These are phyloP conservation scores for Ochropacha duplaris DNA, from an alignment of 2,888 invertebrate genomes.

Conservation along the genomic window DNA sequence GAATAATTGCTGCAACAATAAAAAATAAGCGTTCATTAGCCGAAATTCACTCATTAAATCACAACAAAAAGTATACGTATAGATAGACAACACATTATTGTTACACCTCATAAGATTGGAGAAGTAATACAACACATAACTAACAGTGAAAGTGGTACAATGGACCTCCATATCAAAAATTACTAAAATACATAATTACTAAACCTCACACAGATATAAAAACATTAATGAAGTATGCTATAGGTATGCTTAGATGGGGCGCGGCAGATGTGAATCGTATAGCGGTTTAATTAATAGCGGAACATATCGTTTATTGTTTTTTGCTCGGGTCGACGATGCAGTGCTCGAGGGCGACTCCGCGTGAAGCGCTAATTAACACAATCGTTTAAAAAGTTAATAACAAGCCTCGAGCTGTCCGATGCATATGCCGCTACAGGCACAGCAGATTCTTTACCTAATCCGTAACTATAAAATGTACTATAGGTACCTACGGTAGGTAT, in stretches of 20 bases:
- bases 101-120: no score
- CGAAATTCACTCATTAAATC: not conserved
- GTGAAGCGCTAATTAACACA: constrained; percentile 76
- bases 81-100: no score
- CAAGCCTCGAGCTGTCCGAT: constrained; percentile 64
- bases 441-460: constrained; percentile 30
- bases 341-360: constrained; percentile 58
- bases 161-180: no score
- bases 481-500: no score
- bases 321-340: constrained; percentile 42
- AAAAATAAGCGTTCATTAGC: constrained; percentile 20
- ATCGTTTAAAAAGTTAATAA: constrained; percentile 80
- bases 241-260: constrained; percentile 5
- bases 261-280: constrained; percentile 34
- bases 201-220: constrained; percentile 21
- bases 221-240: constrained; percentile 11
- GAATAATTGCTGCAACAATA: constrained; percentile 91
- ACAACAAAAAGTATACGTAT: not conserved
- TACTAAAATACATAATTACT: not conserved
- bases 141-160: no score
- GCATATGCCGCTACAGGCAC: constrained; percentile 55
- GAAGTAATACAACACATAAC: no score
- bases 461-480: constrained; percentile 20
- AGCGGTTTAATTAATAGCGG: constrained; percentile 58
- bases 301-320: constrained; percentile 67